Evolutionary conservation across 2,888 invertebrate species (phyloP).

Genomic region (Megalurothrips usitatus): DNA sequence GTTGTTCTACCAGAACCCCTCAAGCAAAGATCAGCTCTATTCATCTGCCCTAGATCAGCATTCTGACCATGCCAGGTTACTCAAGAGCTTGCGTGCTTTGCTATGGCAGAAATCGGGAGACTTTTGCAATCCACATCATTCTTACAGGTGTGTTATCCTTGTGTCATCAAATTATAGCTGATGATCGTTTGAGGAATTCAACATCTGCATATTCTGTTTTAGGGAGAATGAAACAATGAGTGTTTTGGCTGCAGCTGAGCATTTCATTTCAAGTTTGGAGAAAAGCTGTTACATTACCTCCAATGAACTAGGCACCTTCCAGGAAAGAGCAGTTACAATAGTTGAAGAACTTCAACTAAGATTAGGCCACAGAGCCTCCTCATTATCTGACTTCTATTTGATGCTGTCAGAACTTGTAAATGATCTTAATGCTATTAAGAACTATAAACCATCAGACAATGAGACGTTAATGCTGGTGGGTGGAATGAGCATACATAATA

Average conservation of each 20-base stretch:
- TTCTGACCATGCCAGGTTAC: neutral
- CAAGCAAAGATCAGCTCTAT: neutral
- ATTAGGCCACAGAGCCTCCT: neutral
- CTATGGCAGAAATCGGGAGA: neutral
- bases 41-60: neutral
- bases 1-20: neutral
- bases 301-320: neutral
- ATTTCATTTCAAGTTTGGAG: constrained; percentile 37
- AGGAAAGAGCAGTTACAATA: neutral
- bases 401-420: neutral
- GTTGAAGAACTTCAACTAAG: neutral
- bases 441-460: neutral
- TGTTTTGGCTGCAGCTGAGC: constrained; percentile 36
- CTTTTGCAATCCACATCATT: neutral
- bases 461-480: neutral
- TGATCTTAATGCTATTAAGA: neutral
- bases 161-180: no score
- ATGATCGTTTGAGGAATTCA: neutral
- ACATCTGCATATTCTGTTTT: constrained; percentile 34
- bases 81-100: neutral
- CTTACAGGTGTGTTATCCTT: neutral
- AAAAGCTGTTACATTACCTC: constrained; percentile 31
- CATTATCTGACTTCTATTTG: neutral
- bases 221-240: constrained; percentile 40
- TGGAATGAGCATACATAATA: neutral